These are phyloP conservation scores for Falco biarmicus DNA, from an alignment of 2,797 vertebrate species.

Conservation along the genomic window DNA sequence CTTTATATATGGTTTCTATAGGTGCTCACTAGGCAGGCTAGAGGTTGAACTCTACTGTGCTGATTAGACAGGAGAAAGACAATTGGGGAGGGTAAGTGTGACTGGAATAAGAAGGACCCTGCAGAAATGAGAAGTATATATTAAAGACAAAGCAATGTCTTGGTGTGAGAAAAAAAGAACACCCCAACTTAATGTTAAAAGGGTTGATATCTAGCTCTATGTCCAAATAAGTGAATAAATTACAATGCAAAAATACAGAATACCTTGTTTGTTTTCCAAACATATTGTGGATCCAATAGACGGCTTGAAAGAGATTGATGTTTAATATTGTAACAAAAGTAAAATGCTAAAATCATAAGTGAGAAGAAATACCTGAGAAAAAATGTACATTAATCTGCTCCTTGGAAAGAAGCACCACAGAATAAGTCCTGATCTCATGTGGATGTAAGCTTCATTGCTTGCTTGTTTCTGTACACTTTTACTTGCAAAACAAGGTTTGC, in stretches of 20 bases:
- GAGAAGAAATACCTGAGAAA: neutral
- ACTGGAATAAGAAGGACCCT: neutral
- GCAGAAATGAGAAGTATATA: neutral
- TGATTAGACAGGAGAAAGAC: conserved; percentile 17
- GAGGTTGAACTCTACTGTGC: neutral
- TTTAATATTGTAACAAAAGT: neutral
- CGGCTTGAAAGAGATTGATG: neutral
- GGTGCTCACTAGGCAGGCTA: neutral
- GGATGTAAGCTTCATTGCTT: neutral
- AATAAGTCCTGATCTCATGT: neutral
- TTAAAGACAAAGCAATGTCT: neutral
- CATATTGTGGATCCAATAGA: neutral
- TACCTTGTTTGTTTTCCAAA: neutral
- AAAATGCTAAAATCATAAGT: neutral
- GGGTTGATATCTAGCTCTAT: neutral
- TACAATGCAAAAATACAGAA: neutral
- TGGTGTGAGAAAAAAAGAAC: neutral
- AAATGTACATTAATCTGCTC: neutral
- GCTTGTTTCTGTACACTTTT: neutral
- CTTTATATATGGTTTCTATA: neutral
- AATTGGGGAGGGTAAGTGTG: neutral
- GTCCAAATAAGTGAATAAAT: neutral
- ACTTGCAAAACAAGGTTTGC: neutral
- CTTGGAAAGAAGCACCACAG: neutral
- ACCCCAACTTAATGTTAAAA: neutral